phyloP scores from a whole-genome alignment of 1,140 invertebrate species.

The Caenorhabditis briggsae region DNA sequence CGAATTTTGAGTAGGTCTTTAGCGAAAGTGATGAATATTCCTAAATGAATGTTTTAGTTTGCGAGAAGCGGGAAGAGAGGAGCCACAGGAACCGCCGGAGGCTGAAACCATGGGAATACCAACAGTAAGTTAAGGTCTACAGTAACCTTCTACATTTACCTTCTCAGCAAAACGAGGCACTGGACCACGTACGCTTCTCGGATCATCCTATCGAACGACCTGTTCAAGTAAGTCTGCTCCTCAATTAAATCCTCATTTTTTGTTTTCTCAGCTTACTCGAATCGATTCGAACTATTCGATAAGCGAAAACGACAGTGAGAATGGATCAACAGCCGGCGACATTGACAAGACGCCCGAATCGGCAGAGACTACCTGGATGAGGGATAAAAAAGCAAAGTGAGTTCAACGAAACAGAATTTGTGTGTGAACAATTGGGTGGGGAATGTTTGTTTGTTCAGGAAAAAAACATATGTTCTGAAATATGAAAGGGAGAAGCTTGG shows the following conservation, averaged over 20 bases:
- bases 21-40: not conserved
- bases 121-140: not conserved
- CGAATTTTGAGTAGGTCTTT: conserved; percentile 57
- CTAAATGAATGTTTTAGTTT: not conserved
- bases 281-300: conserved; percentile 47
- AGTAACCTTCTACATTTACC: not conserved
- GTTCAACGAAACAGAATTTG: not conserved
- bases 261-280: not conserved
- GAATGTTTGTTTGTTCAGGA: not conserved
- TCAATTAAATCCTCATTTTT: not conserved
- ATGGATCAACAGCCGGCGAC: conserved; percentile 4
- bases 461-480: no score
- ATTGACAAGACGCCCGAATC: conserved; percentile 51
- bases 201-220: conserved; percentile 4
- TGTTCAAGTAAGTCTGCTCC: conserved; percentile 19
- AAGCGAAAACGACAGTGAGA: conserved; percentile 4
- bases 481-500: no score
- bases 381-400: conserved; percentile 36
- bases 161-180: not conserved
- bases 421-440: not conserved
- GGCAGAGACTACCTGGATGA: conserved; percentile 39
- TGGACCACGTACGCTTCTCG: conserved; percentile 14
- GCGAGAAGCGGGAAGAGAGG: conserved; percentile 5
- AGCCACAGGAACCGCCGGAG: not conserved
- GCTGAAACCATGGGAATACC: not conserved